Base-by-base conservation (phyloP, 1,140 invertebrate genomes). In the Drosophila lacertosa region DNA sequence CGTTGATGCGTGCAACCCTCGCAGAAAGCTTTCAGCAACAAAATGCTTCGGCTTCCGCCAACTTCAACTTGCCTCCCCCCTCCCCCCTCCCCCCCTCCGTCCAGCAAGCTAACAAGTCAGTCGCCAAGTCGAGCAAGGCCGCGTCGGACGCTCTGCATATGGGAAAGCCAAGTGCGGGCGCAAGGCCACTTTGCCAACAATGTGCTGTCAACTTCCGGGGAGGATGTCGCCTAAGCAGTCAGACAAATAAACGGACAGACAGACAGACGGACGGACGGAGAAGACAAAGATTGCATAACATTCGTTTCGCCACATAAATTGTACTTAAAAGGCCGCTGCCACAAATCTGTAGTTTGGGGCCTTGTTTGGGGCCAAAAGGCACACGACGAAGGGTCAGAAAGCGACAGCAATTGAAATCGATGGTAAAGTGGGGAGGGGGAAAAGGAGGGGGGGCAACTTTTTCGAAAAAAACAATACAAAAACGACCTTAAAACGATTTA, bases 301-400 rank as follows among this genome's bases (percentile, higher is more conserved):
- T 89, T 82, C 78, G 82, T 84, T 74, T 82, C 88, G 88, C 88
- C 77, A 89, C 88, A 89, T 89, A 89, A 89, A 90, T 89, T 83
- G 79, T 88, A 80, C 81, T 89, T 89, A 89, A 90, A 90, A 90
- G 69, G 86, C 74, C 74, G 75, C 69, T 81, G 77, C 77, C 77
- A 77, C 81, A 81, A 83, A 86, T 80, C 76, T 86, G 67, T 37
- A 33, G 54, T 66, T 42, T 53, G 64, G 58, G 57, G 39, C n/a
- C 42, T 37, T 53, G 20, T n/a, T 6, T 18, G 22, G 6, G 54
- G 16, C 57, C 57, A 60, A 60, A 45, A 7, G 20, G 51, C 59
- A 42, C n/a, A n/a, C n/a, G n/a, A n/a, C 16, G 35, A 54, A 54
- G 51, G 51, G 47, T 44, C 66, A 40, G 35, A 39, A 54, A 45